These are phyloP conservation scores for Drosophila grimshawi DNA, from an alignment of 1,140 invertebrate species.

Conservation along the genomic window DNA sequence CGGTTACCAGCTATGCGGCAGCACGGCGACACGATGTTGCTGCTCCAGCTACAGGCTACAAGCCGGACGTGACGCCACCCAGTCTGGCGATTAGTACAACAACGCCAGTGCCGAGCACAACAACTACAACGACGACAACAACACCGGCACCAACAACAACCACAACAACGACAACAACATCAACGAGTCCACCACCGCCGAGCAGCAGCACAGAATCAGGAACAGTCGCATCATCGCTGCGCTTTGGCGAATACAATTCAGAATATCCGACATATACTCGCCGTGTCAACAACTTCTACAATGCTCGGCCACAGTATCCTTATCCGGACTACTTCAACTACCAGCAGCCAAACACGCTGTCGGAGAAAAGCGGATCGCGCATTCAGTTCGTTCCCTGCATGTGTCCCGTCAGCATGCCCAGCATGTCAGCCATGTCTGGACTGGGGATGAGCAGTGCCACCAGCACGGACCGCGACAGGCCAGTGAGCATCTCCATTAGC, in stretches of 20 bases:
- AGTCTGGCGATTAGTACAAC: slow-evolving; percentile 16
- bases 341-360: slow-evolving; percentile 47
- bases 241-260: slow-evolving; percentile 42
- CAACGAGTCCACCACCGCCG: slow-evolving; percentile 35
- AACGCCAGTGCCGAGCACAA: slow-evolving; percentile 33
- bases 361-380: slow-evolving; percentile 46
- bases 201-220: slow-evolving; percentile 30
- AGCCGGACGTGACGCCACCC: slow-evolving; percentile 55
- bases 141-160: slow-evolving; percentile 63
- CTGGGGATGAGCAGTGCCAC: slow-evolving; percentile 2
- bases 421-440: slow-evolving; percentile 13
- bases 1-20: slow-evolving; percentile 69
- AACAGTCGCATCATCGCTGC: slow-evolving; percentile 27
- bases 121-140: slow-evolving; percentile 57
- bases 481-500: slow-evolving; percentile 27
- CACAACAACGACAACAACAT: slow-evolving; percentile 47
- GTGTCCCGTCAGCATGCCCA: slow-evolving; percentile 74
- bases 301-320: slow-evolving; percentile 72
- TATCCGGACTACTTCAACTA: slow-evolving; percentile 82
- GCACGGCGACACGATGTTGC: slow-evolving; percentile 55
- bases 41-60: not conserved
- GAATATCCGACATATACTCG: slow-evolving; percentile 75
- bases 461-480: slow-evolving; percentile 32
- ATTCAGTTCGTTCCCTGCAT: slow-evolving; percentile 82
- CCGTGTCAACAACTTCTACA: slow-evolving; percentile 72